These are phyloP conservation scores for Eubasilissa splendida DNA, from an alignment of 2,888 invertebrate genomes.

Conservation along the genomic window DNA sequence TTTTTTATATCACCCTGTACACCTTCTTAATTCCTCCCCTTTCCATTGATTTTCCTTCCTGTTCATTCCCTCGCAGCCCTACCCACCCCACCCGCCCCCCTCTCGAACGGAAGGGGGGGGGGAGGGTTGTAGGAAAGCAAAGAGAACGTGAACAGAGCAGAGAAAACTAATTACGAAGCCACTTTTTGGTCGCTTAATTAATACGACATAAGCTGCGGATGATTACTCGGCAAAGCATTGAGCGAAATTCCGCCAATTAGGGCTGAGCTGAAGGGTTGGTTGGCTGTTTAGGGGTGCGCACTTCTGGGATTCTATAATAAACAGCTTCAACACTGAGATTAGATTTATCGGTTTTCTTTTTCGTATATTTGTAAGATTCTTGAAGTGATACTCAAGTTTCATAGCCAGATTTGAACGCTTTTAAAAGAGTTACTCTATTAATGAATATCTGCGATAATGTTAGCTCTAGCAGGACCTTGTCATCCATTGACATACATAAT, in stretches of 20 bases:
- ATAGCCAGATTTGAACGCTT: too few species aligned
- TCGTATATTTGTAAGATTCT: too few species aligned
- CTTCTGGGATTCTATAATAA: too few species aligned
- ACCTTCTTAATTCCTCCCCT: constrained; percentile 37
- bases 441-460: too few species aligned
- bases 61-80: background rate
- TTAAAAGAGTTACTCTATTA: too few species aligned
- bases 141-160: constrained; percentile 19
- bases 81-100: background rate
- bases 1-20: constrained; percentile 1
- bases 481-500: too few species aligned
- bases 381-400: too few species aligned
- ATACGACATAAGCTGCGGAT: constrained; percentile 58
- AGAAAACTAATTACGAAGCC: constrained; percentile 56
- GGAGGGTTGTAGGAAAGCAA: background rate
- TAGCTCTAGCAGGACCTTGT: too few species aligned
- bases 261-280: constrained; percentile 9
- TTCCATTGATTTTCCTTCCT: constrained; percentile 39
- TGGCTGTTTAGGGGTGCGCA: background rate
- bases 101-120: background rate
- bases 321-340: too few species aligned
- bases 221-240: constrained; percentile 52
- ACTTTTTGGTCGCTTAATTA: constrained; percentile 58
- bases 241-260: constrained; percentile 38
- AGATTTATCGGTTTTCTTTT: too few species aligned